phyloP scores from a whole-genome alignment of 1,140 invertebrate species.

The Drosophila serrata region DNA sequence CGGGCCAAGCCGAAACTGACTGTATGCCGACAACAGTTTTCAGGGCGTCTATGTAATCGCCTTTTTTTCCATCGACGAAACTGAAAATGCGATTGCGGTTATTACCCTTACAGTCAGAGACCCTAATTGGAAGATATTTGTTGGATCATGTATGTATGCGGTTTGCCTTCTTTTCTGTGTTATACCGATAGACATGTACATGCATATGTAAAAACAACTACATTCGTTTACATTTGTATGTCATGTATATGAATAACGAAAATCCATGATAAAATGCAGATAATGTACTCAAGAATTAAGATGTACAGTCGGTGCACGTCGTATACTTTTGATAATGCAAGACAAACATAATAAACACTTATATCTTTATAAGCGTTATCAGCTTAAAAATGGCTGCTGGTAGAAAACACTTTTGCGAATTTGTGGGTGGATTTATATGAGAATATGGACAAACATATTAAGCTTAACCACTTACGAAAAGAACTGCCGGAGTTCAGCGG shows the following conservation, averaged over 20 bases:
- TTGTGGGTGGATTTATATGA: neutral
- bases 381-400: conserved; percentile 1
- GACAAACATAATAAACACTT: conserved; percentile 2
- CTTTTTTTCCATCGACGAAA: conserved; percentile 68
- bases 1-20: conserved; percentile 95
- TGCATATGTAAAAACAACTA: neutral
- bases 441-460: neutral
- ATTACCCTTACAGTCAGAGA: conserved; percentile 11
- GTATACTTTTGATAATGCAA: neutral
- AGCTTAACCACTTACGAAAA: conserved; percentile 60
- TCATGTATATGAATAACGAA: conserved; percentile 9
- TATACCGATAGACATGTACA: neutral
- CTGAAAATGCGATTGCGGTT: conserved; percentile 60
- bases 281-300: conserved; percentile 41
- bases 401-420: neutral
- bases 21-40: conserved; percentile 96
- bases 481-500: conserved; percentile 60
- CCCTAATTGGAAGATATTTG: conserved; percentile 4
- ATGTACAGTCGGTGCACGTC: conserved; percentile 23
- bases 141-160: conserved; percentile 7
- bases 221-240: neutral
- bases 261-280: conserved; percentile 35
- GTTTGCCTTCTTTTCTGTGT: neutral
- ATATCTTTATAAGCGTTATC: conserved; percentile 21
- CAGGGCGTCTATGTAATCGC: conserved; percentile 91